These are phyloP conservation scores for Saturnia pavonia DNA, from an alignment of 2,888 invertebrate species.

Conservation along the genomic window DNA sequence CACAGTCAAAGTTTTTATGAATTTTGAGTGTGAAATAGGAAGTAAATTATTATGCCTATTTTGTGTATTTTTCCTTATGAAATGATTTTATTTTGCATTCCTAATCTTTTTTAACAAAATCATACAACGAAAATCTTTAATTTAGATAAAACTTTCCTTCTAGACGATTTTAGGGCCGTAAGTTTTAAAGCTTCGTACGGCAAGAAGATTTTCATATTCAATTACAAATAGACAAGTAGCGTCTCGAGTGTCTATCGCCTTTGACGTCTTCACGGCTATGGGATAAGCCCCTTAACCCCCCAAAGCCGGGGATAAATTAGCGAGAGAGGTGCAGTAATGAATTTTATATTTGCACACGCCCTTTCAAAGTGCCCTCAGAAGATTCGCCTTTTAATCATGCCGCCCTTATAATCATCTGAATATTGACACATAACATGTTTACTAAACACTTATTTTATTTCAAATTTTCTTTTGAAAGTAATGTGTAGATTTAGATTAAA, in stretches of 20 bases:
- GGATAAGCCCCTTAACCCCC: conserved; percentile 59
- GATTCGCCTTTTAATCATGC: conserved; percentile 28
- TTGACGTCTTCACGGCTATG: conserved; percentile 73
- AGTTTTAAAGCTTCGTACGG: conserved; percentile 50
- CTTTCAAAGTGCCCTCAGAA: conserved; percentile 39
- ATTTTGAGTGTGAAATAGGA: too few species aligned
- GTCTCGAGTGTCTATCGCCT: conserved; percentile 67
- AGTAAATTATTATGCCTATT: too few species aligned
- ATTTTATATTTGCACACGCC: conserved; percentile 56
- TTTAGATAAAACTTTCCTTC: conserved; percentile 26
- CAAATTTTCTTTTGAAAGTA: not conserved
- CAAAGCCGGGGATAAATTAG: conserved; percentile 53
- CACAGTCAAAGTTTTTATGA: too few species aligned
- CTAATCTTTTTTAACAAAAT: too few species aligned
- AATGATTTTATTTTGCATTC: too few species aligned
- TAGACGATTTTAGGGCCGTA: conserved; percentile 34
- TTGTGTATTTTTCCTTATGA: too few species aligned
- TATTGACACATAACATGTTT: conserved; percentile 9
- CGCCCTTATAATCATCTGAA: not conserved
- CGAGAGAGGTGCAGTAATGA: conserved; percentile 58
- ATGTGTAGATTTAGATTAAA: too few species aligned
- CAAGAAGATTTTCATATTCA: conserved; percentile 79
- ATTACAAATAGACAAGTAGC: conserved; percentile 79
- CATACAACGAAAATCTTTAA: not conserved
- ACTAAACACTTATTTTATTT: not conserved